phyloP scores from a whole-genome alignment of 2,113 vertebrate species.

The Zapornia atra region DNA sequence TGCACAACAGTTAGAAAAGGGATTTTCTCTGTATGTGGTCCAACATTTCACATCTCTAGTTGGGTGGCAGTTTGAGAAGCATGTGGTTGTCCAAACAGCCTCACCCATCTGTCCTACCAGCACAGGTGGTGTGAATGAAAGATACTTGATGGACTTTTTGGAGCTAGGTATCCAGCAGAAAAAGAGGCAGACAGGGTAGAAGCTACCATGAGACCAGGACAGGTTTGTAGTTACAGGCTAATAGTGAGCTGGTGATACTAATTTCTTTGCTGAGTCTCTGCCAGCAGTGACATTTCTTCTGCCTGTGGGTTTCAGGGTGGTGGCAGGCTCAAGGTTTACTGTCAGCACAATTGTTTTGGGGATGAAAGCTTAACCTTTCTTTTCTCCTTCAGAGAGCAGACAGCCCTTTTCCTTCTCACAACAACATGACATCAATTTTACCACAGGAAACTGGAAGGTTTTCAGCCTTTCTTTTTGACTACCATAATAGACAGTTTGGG shows the following conservation, averaged over 20 bases:
- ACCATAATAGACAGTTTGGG: background rate
- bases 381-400: slow-evolving; percentile 17
- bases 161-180: background rate
- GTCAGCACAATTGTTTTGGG: slow-evolving; percentile 52
- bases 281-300: background rate
- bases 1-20: background rate
- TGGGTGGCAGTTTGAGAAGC: background rate
- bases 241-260: background rate
- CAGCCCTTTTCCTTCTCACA: slow-evolving; percentile 26
- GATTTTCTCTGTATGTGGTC: background rate
- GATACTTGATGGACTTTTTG: background rate
- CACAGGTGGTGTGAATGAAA: background rate
- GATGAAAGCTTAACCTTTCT: slow-evolving; percentile 56
- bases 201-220: background rate
- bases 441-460: background rate
- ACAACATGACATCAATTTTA: slow-evolving; percentile 5
- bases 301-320: background rate
- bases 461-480: background rate
- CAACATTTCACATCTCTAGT: background rate
- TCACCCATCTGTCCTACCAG: background rate
- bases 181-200: background rate
- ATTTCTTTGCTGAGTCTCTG: background rate
- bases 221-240: background rate
- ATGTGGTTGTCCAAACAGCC: rapidly evolving
- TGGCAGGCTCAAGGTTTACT: background rate